Evolutionary conservation across 2,888 invertebrate genomes (phyloP), one percentile per base, ranked within the genome.

Genomic region (Megaustenia siamemsis): DNA sequence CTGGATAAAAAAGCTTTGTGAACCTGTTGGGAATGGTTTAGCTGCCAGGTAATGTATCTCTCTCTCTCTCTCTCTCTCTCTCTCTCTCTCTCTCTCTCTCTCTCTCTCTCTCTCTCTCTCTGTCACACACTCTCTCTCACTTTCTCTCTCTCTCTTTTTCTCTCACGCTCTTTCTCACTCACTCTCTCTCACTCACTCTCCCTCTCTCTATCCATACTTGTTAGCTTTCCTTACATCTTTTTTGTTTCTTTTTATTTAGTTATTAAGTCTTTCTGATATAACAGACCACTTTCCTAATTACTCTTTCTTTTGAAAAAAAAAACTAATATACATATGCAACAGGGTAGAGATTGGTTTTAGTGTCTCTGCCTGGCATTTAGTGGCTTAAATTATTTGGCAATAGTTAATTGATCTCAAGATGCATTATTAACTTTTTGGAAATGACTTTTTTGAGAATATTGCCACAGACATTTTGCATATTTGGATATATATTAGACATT

Each of bases 1-100:
- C 38, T 94, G 93, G 94, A 94, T 94, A 71, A 93, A 93, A 88
- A 93, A 93, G 86, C 88, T 94, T 43, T 93, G 93, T 90, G 93
- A 93, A 56, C 92, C 92, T 66, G 90, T 90, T 43, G 88, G 90
- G 10, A 77, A 88, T 40, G 92, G 92, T 10, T 88, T 90, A 28
- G 89, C 90, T 68, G 91, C 90, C 85, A 91, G 92, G 92, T 93
- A 49, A 77, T 78, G 32, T 5, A 49, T 66, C n/a, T 66, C n/a
- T 66, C 38, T 56, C 12, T 77, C 18, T 56, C 77, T 35, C 12
- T 56, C 15, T 43, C 12, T 66, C 43, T 78, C 35, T 56, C 78
- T 60, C 38, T 78, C 15, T 78, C 63, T 60, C 28, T 76, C 49
- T 53, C 24, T 32, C 38, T 76, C 6, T 15, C 35, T 75, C n/a